These are phyloP conservation scores for Pocota personata DNA, from an alignment of 2,888 invertebrate genomes.

Conservation along the genomic window DNA sequence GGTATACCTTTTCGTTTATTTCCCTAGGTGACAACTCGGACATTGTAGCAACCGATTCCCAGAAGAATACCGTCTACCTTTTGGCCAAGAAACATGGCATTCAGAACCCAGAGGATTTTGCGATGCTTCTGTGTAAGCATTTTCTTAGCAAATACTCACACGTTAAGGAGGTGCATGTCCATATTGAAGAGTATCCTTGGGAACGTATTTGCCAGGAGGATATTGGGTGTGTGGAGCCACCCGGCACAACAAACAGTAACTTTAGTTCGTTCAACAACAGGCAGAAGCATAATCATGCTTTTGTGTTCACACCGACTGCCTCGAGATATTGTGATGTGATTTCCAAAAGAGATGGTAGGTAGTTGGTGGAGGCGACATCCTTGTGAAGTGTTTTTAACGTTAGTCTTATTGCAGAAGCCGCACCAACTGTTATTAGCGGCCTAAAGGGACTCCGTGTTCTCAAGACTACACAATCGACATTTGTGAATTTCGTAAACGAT, in stretches of 20 bases:
- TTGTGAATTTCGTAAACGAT: conserved; percentile 90
- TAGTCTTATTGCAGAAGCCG: conserved; percentile 81
- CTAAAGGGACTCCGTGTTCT: conserved; percentile 88
- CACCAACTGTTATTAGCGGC: conserved; percentile 87
- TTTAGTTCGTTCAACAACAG: conserved; percentile 76
- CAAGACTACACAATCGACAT: conserved; percentile 92
- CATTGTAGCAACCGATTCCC: conserved; percentile 92
- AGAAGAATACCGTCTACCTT: conserved; percentile 92
- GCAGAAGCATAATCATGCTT: conserved; percentile 89
- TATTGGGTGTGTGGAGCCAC: conserved; percentile 80
- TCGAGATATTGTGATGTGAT: conserved; percentile 88
- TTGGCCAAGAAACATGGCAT: conserved; percentile 91
- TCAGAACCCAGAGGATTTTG: conserved; percentile 90
- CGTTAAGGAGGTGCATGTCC: conserved; percentile 87
- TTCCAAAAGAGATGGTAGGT: conserved; percentile 87
- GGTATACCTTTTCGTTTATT: conserved; percentile 16
- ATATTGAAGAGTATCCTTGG: conserved; percentile 91
- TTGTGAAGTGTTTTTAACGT: neutral
- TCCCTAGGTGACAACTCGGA: conserved; percentile 88
- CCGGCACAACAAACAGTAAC: conserved; percentile 51
- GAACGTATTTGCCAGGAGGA: conserved; percentile 85
- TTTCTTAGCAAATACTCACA: conserved; percentile 90
- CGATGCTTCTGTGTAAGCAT: conserved; percentile 88
- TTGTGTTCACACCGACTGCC: conserved; percentile 88
- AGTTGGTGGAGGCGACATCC: conserved; percentile 41